Percentiles rank a stretch among this genome's conserved stretches.
Evolutionary conservation across 2,888 invertebrate genomes (phyloP).

Genomic region (Aelia acuminata): DNA sequence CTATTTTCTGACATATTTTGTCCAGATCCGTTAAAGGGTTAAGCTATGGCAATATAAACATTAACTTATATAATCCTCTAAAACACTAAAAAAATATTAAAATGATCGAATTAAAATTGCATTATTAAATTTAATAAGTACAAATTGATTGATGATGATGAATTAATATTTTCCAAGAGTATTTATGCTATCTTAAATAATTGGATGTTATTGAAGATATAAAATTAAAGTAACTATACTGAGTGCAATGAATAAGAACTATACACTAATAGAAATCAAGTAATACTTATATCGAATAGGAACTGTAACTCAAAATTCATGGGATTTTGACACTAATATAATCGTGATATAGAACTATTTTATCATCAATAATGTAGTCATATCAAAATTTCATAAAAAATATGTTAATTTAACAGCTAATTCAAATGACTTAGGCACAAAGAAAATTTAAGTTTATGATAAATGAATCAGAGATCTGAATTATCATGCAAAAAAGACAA

Average conservation of each 20-base stretch:
- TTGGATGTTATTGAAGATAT: background rate
- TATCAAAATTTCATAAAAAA: background rate
- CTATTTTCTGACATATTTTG: too few relatives aligned
- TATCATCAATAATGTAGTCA: background rate
- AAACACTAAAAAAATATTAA: background rate
- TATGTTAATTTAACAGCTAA: background rate
- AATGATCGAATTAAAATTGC: background rate
- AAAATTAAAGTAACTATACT: background rate
- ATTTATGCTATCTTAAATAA: background rate
- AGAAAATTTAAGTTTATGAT: background rate
- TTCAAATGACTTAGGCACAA: background rate
- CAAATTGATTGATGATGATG: background rate
- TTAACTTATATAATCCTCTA: background rate
- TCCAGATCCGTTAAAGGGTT: too few relatives aligned
- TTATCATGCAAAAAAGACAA: background rate
- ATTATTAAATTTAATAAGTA: too few relatives aligned
- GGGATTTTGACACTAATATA: background rate
- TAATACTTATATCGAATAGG: conserved; percentile 21
- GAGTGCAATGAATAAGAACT: background rate
- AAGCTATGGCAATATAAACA: background rate
- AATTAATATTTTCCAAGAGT: background rate
- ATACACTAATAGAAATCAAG: background rate
- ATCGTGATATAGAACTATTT: background rate
- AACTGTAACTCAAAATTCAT: background rate
- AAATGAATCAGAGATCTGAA: background rate